Evolutionary conservation across 1,140 invertebrate species (phyloP).

Genomic region (Ostrea denselamellosa): DNA sequence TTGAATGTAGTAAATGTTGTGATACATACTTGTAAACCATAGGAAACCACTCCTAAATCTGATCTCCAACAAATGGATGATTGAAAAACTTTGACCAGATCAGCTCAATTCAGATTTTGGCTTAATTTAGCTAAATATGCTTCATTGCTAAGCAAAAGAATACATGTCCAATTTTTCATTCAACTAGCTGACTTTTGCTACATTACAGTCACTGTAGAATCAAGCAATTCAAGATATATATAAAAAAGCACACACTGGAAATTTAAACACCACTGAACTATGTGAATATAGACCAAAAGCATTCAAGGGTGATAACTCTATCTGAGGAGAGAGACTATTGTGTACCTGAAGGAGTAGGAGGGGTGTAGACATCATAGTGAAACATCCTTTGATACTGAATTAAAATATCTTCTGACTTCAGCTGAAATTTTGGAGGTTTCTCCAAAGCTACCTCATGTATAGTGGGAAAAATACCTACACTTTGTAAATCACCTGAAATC

Average conservation of each 20-base stretch:
- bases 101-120: no score
- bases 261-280: not conserved
- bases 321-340: not conserved
- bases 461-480: not conserved
- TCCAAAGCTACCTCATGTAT: not conserved
- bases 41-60: no score
- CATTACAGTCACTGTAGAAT: no score
- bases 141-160: no score
- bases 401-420: conserved; percentile 34
- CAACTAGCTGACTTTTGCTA: no score
- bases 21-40: no score
- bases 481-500: conserved; percentile 21
- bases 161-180: no score
- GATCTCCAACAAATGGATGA: no score
- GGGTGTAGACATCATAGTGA: conserved; percentile 43
- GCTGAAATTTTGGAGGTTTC: conserved; percentile 15
- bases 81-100: no score
- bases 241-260: not conserved
- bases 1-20: no score
- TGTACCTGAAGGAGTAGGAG: not conserved
- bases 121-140: no score
- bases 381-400: conserved; percentile 33
- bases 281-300: not conserved
- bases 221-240: not conserved
- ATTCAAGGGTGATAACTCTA: conserved; percentile 27